phyloP scores from a whole-genome alignment of 2,797 vertebrate genomes.

The Natrix natrix region DNA sequence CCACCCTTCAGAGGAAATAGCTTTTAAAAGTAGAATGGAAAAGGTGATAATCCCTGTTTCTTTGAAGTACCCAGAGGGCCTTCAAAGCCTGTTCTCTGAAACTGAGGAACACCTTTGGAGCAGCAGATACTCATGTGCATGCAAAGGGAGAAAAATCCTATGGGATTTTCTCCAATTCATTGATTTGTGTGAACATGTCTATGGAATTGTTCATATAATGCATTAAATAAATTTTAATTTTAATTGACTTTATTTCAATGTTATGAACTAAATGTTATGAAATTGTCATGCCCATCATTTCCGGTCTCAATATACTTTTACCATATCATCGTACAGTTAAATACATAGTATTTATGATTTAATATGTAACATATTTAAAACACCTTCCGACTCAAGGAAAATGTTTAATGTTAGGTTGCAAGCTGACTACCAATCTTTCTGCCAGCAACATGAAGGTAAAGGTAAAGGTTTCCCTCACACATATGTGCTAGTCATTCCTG shows the following conservation, averaged over 20 bases:
- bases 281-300: not conserved
- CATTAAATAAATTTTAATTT: not conserved
- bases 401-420: not conserved
- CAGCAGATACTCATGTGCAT: not conserved
- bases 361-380: not conserved
- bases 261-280: not conserved
- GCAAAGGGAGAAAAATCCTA: not conserved
- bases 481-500: too few species aligned
- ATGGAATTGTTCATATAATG: not conserved
- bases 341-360: not conserved
- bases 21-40: not conserved
- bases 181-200: not conserved
- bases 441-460: not conserved
- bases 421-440: not conserved
- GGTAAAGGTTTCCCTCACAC: too few species aligned
- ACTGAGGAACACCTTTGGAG: not conserved
- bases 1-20: not conserved
- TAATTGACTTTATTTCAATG: not conserved
- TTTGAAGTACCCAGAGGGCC: not conserved
- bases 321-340: not conserved
- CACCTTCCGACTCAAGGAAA: constrained; percentile 13
- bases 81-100: not conserved
- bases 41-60: too few species aligned
- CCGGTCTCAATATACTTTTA: not conserved
- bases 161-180: not conserved